Evolutionary conservation across 2,797 vertebrate genomes (phyloP), one percentile per base, ranked within the genome.

Genomic region (Chelonia mydas): DNA sequence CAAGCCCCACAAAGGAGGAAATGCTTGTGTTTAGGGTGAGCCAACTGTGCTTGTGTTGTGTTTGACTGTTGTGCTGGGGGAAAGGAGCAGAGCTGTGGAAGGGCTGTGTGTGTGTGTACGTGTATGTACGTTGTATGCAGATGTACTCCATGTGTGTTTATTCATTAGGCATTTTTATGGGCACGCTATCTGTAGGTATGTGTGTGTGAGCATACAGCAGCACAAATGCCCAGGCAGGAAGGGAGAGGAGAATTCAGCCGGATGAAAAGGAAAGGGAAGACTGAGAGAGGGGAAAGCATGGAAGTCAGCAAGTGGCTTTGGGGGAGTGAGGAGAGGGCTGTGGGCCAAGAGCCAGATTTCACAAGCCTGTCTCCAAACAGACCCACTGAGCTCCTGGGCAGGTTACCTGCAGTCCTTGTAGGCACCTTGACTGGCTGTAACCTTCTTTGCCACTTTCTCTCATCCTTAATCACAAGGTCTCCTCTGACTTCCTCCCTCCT

Each of bases 81-180:
- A 89, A 76, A 91, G 47, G 55, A 49, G 76, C 51, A 19, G 13
- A 41, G 28, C 27, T 76, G 72, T 65, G 79, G 78, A 94, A 68
- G 21, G 41, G 49, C 7, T 81, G 19, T 89, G 45, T 1, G 0
- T 1, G 0, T n/a, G 41, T 54, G 19, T 55, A 53, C 55, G 49
- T 50, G 27, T 28, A 25, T 21, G 53, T 11, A 27, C 9, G 11
- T 57, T 57, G 25, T 57, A 11, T 27, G 55, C 55, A 57, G 55
- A 15, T n/a, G 7, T 33, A 59, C 31, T 31, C 13, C 28, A 33
- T 57, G 59, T 61, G 31, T 16, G 13, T 61, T 33, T 31, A 28
- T 28, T 57, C 27, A 28, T 12, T 59, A 31, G 57, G 57, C 57
- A 59, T 31, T 65, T 65, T 33, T 65, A n/a, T 55, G 23, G 23